Conservation (phyloP, 2,888 invertebrate genomes). For the Oxycera nigricornis region DNA sequence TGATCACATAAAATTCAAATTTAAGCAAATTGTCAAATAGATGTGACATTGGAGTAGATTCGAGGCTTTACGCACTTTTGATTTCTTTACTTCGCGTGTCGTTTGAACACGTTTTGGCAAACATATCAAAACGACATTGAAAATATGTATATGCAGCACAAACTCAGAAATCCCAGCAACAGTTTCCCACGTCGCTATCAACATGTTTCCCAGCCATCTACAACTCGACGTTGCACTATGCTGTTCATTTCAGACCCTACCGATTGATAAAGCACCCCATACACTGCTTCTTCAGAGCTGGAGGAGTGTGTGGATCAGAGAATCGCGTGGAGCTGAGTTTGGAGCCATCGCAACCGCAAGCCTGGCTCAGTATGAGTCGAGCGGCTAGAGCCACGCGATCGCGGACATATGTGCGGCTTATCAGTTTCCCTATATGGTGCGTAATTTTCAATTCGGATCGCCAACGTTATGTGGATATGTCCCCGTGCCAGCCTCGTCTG, state of each 20-base stretch:
- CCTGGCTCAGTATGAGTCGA: slow-evolving; percentile 22
- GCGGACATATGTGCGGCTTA: background rate
- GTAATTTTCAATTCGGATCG: background rate
- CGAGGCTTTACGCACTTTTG: too few relatives aligned
- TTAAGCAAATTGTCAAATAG: too few relatives aligned
- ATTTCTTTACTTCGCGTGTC: too few relatives aligned
- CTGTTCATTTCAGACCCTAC: background rate
- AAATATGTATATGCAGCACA: background rate
- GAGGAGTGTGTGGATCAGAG: slow-evolving; percentile 10
- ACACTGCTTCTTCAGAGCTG: background rate
- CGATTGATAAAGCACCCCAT: slow-evolving; percentile 6
- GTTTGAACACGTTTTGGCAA: too few relatives aligned
- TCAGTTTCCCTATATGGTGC: background rate
- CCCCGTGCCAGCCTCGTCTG: background rate
- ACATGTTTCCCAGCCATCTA: slow-evolving; percentile 23
- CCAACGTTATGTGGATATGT: background rate
- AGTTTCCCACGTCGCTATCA: background rate
- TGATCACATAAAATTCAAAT: too few relatives aligned
- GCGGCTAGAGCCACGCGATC: slow-evolving; percentile 1
- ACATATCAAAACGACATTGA: too few relatives aligned
- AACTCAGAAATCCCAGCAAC: background rate
- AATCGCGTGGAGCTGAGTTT: background rate
- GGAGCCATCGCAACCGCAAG: slow-evolving; percentile 9
- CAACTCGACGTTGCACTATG: background rate
- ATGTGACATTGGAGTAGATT: too few relatives aligned